Conservation (phyloP, 2,888 invertebrate genomes). For the Branchellion lobata region DNA sequence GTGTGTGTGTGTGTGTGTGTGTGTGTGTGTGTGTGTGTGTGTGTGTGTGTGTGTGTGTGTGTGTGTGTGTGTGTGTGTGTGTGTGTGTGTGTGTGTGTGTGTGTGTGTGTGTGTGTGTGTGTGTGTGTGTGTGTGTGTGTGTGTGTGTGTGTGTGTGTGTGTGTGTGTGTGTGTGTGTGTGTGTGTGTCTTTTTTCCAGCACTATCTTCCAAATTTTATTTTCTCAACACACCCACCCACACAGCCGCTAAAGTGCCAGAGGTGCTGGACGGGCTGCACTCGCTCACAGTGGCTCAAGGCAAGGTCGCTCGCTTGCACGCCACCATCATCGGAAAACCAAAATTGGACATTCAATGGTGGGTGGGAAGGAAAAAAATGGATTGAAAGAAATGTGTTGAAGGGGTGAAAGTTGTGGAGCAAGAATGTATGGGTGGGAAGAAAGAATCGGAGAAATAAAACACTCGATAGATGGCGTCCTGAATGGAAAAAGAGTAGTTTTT, state of each 20-base stretch:
- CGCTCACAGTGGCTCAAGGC: conserved; percentile 86
- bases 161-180: no score
- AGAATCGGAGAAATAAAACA: neutral
- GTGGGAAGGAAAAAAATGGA: conserved; percentile 31
- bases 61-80: no score
- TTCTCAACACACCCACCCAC: conserved; percentile 19
- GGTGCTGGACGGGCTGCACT: conserved; percentile 80
- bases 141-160: no score
- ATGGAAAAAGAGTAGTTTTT: neutral
- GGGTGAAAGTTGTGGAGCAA: no score
- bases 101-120: no score
- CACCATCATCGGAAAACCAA: conserved; percentile 83
- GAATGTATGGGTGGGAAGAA: neutral
- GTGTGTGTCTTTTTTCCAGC: no score
- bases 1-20: neutral
- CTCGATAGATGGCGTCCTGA: neutral
- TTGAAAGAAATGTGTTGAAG: no score
- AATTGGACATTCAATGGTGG: conserved; percentile 83
- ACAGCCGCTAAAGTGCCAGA: conserved; percentile 83
- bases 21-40: neutral
- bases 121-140: no score
- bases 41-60: no score
- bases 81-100: no score
- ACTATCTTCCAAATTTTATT: neutral
- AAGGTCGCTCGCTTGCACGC: conserved; percentile 91